Conservation (phyloP, 37 sponge, comb jelly and placozoan species). For the Halichondria panicea region DNA sequence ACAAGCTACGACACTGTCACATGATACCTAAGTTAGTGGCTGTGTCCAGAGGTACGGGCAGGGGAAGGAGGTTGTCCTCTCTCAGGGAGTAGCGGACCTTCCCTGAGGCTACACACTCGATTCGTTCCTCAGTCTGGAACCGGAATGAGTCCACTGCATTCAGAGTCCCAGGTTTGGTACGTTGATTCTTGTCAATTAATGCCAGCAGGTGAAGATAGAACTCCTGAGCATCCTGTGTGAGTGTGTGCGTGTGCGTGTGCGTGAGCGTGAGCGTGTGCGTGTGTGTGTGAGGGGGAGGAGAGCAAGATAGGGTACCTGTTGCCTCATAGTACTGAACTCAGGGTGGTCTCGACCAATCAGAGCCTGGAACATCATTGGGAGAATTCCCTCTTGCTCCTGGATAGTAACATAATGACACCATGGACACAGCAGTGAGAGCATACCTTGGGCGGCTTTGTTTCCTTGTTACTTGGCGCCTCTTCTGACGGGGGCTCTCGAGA, state of each 20-base stretch:
- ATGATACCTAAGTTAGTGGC: constrained; percentile 69
- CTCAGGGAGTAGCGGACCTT: constrained; percentile 73
- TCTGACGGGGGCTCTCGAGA: constrained; percentile 12
- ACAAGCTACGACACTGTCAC: background rate
- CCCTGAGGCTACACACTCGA: constrained; percentile 67
- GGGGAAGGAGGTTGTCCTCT: constrained; percentile 55
- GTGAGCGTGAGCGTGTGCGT: background rate
- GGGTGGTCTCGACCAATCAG: constrained; percentile 82
- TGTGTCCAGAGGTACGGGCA: constrained; percentile 76
- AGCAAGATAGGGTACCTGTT: constrained; percentile 48
- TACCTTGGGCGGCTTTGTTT: constrained; percentile 3
- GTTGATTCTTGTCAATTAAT: constrained; percentile 59
- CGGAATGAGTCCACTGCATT: constrained; percentile 54
- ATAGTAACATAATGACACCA: background rate
- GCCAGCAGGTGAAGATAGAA: constrained; percentile 80
- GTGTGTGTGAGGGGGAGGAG: background rate
- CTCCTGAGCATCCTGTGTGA: constrained; percentile 83
- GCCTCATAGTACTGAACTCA: constrained; percentile 84
- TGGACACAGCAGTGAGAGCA: background rate
- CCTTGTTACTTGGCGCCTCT: constrained; percentile 12
- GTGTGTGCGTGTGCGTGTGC: background rate
- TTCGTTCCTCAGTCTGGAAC: constrained; percentile 80
- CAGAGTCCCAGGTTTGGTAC: background rate
- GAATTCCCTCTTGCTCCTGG: constrained; percentile 59
- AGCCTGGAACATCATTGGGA: constrained; percentile 76